Base-by-base conservation (phyloP, 1,140 invertebrate species). In the Papilio polyxenes region DNA sequence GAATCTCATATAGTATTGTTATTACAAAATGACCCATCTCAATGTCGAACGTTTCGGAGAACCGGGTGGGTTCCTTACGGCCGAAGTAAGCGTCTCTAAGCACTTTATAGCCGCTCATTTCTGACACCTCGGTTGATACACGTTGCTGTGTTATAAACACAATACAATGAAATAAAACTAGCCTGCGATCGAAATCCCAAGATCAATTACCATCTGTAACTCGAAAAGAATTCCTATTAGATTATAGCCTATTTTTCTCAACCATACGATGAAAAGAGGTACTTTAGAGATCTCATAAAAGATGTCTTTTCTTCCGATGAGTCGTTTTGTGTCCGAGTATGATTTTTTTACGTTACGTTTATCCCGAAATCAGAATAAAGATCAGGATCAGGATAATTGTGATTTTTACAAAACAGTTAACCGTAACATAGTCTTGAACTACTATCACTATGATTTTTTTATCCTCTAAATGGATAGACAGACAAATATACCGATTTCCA, bases 11-110 rank as follows among this genome's bases (percentile, higher is more conserved):
- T 59, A 83, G 86, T 89, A 90, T 92, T 91, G 89, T 91, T 94
- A 91, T 91, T 90, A 91, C 86, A 92, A 91, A 92, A 92, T 89
- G 91, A 93, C 91, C 92, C 92, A 92, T 94, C 92, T 94, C 91
- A 93, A 94, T 92, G 92, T 92, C 92, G 91, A 87, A 87, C 86
- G 84, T 80, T 93, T 93, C 92, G 83, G 81, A 82, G 92, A 92
- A 94, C 48, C 76, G 65, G 81, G 62, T 69, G 83, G 80, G 76
- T 83, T 82, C 82, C 82, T 84, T 76, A 65, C 80, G 84, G 69
- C 82, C 83, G 84, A 82, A 84, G 65, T 89, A 92, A 92, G 88
- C 88, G 87, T 88, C 91, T 93, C 87, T 87, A 86, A 90, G 85
- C 88, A 86, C 88, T 90, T 87, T 91, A 89, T 91, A 90, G 91